A percentile compares a stretch with the other conserved stretches of the same genome.
Conservation (phyloP, 2,797 vertebrate genomes). For the Neopelma chrysocephalum region DNA sequence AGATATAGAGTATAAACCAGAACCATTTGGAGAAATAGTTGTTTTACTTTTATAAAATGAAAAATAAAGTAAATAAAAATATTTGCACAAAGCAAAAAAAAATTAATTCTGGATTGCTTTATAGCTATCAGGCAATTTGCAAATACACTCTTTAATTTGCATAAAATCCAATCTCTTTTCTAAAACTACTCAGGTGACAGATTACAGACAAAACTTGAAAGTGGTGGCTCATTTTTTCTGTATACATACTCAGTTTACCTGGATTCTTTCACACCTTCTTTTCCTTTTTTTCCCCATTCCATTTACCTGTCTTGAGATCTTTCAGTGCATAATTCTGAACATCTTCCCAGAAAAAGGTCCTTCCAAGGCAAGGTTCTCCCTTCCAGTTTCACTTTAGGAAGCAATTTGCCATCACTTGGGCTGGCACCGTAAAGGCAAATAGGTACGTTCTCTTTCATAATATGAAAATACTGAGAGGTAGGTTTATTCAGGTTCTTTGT, state of each 20-base stretch:
- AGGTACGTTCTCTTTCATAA: not conserved
- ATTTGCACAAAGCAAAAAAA: not conserved
- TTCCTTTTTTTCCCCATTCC: not conserved
- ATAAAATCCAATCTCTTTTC: not conserved
- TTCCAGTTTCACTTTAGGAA: not conserved
- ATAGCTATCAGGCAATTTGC: not conserved
- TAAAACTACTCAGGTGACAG: not conserved
- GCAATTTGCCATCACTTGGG: not conserved
- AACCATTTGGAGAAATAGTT: not conserved
- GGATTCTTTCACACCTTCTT: not conserved
- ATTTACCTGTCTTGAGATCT: not conserved
- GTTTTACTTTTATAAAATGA: not conserved
- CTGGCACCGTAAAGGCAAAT: not conserved
- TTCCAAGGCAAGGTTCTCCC: not conserved
- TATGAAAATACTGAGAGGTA: not conserved
- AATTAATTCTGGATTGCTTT: not conserved
- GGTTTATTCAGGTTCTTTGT: not conserved
- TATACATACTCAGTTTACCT: not conserved
- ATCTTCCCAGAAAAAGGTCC: not conserved
- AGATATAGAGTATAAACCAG: not conserved
- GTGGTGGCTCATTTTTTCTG: not conserved
- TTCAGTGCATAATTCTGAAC: not conserved
- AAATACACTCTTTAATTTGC: not conserved
- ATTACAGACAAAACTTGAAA: not conserved
- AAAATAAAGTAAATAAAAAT: not conserved